A percentile compares a stretch with the other conserved stretches of the same genome.
phyloP scores from a whole-genome alignment of 2,113 vertebrate species.

The Cephalopholis sonnerati region DNA sequence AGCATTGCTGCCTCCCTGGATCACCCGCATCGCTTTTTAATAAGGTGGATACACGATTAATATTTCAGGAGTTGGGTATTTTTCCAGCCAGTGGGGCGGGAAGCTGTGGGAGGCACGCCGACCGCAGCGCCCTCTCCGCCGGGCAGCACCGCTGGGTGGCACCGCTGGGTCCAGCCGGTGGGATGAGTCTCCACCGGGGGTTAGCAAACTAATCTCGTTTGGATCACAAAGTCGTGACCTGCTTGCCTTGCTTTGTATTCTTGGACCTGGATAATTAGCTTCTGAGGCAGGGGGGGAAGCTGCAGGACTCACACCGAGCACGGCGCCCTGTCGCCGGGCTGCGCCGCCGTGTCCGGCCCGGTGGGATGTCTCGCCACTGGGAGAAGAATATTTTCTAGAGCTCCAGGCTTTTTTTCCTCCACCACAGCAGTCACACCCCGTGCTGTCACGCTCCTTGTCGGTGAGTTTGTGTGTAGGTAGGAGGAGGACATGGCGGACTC shows the following conservation, averaged over 20 bases:
- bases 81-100: not conserved
- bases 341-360: slow-evolving; percentile 37
- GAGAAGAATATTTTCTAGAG: not conserved
- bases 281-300: not conserved
- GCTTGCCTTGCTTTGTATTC: not conserved
- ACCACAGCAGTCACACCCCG: not conserved
- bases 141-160: slow-evolving; percentile 45
- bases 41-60: not conserved
- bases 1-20: not conserved
- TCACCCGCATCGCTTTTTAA: accelerated
- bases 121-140: slow-evolving; percentile 40
- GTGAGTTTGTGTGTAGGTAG: not conserved
- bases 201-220: not conserved
- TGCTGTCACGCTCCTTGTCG: not conserved
- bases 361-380: slow-evolving; percentile 28
- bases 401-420: not conserved
- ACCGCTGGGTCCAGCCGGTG: slow-evolving; percentile 52
- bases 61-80: not conserved
- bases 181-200: slow-evolving; percentile 3
- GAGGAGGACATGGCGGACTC: slow-evolving; percentile 78
- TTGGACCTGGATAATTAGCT: not conserved
- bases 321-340: slow-evolving; percentile 31
- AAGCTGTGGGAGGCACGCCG: slow-evolving; percentile 13
- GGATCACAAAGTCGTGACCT: not conserved
- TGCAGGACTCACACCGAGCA: slow-evolving; percentile 25